These are phyloP conservation scores for Xylocampa areola DNA, from an alignment of 2,888 invertebrate species.

Conservation along the genomic window DNA sequence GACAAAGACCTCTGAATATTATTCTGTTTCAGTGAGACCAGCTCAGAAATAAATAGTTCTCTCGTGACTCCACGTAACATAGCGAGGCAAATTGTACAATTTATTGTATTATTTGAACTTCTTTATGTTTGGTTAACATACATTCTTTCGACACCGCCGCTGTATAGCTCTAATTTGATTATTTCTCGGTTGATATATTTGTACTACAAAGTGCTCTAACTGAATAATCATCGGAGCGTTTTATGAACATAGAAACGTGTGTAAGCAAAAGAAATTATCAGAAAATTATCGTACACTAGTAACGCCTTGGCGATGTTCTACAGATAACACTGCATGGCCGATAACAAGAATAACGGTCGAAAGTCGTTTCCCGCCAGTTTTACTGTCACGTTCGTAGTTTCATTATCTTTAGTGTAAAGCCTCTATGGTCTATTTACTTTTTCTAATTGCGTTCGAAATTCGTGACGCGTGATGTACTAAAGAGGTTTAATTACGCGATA, in stretches of 20 bases:
- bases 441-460: constrained; percentile 72
- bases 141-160: constrained; percentile 32
- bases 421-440: constrained; percentile 77
- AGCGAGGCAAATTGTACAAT: constrained; percentile 40
- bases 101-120: constrained; percentile 30
- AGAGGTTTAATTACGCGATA: constrained; percentile 61
- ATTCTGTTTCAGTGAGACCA: constrained; percentile 32
- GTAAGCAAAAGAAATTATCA: constrained; percentile 68
- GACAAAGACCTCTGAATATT: constrained; percentile 37
- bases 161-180: constrained; percentile 29
- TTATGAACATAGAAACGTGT: constrained; percentile 57
- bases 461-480: constrained; percentile 69
- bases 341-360: constrained; percentile 80
- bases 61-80: constrained; percentile 36
- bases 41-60: constrained; percentile 35
- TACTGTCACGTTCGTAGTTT: constrained; percentile 69
- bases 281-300: constrained; percentile 67
- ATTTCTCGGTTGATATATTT: constrained; percentile 34
- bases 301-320: constrained; percentile 73
- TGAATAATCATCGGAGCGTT: constrained; percentile 40
- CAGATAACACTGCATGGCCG: constrained; percentile 75
- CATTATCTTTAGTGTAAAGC: constrained; percentile 71
- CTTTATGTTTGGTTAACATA: constrained; percentile 24
- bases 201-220: constrained; percentile 32
- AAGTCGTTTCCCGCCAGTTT: constrained; percentile 76